Conservation (phyloP, 2,113 vertebrate genomes). For the Charadrius vociferus region DNA sequence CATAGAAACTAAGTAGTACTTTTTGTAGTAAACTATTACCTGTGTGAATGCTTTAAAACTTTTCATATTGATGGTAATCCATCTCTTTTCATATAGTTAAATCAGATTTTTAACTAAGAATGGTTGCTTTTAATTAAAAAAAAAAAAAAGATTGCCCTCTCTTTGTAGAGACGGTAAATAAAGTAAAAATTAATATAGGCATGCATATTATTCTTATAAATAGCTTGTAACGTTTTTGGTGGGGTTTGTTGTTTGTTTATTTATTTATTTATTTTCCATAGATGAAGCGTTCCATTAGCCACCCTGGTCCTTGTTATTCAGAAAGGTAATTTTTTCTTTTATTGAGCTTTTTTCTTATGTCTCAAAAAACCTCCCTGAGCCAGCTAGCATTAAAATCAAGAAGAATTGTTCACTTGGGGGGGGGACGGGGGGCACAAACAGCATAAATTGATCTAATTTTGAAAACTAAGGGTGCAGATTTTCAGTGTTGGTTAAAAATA, state of each 20-base stretch:
- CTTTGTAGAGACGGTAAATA: neutral
- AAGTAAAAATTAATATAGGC: neutral
- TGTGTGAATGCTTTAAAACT: neutral
- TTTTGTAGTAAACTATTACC: neutral
- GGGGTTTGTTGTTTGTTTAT: neutral
- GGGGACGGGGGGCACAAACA: neutral
- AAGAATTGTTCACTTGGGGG: neutral
- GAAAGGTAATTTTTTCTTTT: conserved; percentile 47
- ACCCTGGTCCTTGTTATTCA: conserved; percentile 54
- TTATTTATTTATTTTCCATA: neutral
- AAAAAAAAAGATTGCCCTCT: neutral
- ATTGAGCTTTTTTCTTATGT: neutral
- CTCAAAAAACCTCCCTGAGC: neutral
- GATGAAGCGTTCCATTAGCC: conserved; percentile 63
- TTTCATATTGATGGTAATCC: neutral
- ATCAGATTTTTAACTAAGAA: neutral
- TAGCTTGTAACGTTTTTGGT: conserved; percentile 12
- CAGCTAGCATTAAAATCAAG: neutral
- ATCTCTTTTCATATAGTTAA: neutral
- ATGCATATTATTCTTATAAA: neutral
- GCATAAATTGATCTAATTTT: neutral
- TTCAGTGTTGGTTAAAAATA: neutral
- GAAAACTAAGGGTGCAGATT: neutral
- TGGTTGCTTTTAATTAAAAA: neutral
- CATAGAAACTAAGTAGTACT: neutral